Evolutionary conservation across 1,140 invertebrate species (phyloP), one percentile per base, ranked within the genome.

Genomic region (Brachionus angularis): DNA sequence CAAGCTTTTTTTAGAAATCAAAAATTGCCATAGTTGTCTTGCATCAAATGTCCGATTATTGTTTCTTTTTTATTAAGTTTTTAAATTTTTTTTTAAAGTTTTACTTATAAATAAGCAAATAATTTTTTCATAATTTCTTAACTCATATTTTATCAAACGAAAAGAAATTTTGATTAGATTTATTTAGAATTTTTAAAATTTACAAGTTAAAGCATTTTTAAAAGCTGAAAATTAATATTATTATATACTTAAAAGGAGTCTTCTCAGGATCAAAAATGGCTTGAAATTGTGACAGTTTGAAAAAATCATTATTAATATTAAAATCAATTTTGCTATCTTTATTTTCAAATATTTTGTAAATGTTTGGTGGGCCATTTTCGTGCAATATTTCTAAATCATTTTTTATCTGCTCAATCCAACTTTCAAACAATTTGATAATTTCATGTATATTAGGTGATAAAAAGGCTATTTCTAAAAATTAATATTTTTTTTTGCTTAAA

Each of bases 171-270:
- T n/a, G n/a, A n/a, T n/a, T n/a, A n/a, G n/a, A n/a, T n/a, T n/a
- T n/a, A n/a, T n/a, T n/a, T n/a, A n/a, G n/a, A n/a, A n/a, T n/a
- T n/a, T n/a, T n/a, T n/a, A n/a, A n/a, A n/a, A n/a, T n/a, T n/a
- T n/a, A n/a, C n/a, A n/a, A n/a, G n/a, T n/a, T n/a, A n/a, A n/a
- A n/a, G n/a, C n/a, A 50, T 12, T 14, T 33, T 42, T 29, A 50
- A 67, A 64, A 42, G 44, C 52, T n/a, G 49, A 61, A 47, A 47
- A 25, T 36, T 16, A 84, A 85, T 85, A n/a, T n/a, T n/a, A n/a
- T n/a, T n/a, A n/a, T n/a, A n/a, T 80, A 89, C 87, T 86, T 85
- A 80, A 98, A 99, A 29, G 96, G 96, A 3, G 94, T 97, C 78
- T 98, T 98, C 67, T 88, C 86, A 75, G 89, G 89, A 75, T 97